Percentiles rank a stretch among this genome's conserved stretches.
These are phyloP conservation scores for Herminia tarsipennalis DNA, from an alignment of 2,888 invertebrate genomes.

Conservation along the genomic window DNA sequence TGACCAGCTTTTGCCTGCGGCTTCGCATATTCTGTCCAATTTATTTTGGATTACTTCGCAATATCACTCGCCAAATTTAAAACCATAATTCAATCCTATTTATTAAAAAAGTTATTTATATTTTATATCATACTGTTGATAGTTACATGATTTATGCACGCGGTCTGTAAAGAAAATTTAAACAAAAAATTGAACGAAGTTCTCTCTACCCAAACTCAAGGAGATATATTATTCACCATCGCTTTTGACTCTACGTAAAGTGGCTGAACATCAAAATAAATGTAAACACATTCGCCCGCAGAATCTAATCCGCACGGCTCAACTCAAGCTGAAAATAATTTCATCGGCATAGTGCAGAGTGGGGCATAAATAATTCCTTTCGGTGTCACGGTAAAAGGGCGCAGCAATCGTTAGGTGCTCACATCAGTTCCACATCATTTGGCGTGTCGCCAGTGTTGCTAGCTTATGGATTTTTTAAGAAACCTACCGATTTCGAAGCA, in stretches of 20 bases:
- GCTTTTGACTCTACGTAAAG: constrained; percentile 19
- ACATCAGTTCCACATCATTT: constrained; percentile 73
- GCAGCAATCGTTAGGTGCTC: constrained; percentile 69
- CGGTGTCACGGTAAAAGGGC: constrained; percentile 56
- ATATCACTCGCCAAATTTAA: too few species aligned
- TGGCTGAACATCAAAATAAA: constrained; percentile 41
- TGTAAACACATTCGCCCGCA: constrained; percentile 40
- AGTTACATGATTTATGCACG: too few species aligned
- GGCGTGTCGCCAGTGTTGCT: constrained; percentile 38
- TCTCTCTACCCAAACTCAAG: constrained; percentile 13
- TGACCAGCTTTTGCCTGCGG: too few species aligned
- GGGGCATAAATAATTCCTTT: constrained; percentile 59
- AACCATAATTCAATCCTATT: too few species aligned
- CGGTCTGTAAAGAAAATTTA: not conserved
- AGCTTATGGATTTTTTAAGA: too few species aligned
- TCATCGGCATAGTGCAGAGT: constrained; percentile 50
- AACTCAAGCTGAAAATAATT: constrained; percentile 48
- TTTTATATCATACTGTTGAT: too few species aligned
- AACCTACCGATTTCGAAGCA: too few species aligned
- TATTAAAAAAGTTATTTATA: too few species aligned
- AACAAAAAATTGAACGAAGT: not conserved
- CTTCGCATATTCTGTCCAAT: too few species aligned
- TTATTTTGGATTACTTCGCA: too few species aligned
- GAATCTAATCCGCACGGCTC: constrained; percentile 42
- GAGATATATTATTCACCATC: constrained; percentile 31